These are phyloP conservation scores for Mandrillus leucophaeus DNA, from an alignment of 2,113 vertebrate genomes.

Conservation along the genomic window DNA sequence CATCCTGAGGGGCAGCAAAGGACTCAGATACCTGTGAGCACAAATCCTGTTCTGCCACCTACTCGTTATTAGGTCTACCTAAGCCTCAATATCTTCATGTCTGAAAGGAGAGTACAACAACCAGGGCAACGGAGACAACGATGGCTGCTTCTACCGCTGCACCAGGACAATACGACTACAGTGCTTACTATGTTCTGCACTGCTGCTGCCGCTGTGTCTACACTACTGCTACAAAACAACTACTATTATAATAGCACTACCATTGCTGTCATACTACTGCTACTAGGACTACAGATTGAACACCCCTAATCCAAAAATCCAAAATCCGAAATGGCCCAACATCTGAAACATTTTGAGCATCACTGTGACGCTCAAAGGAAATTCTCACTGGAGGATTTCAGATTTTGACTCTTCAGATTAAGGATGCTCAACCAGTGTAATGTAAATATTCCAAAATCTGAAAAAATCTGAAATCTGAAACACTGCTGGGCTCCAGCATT, in stretches of 20 bases:
- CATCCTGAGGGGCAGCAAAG: neutral
- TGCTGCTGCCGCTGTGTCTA: no score
- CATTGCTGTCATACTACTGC: fast-evolving
- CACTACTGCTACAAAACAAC: neutral
- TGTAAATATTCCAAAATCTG: neutral
- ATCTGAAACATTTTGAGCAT: neutral
- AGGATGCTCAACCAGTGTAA: neutral
- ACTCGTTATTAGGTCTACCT: neutral
- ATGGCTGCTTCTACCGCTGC: no score
- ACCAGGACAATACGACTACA: no score
- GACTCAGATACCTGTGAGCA: no score
- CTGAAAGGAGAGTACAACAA: neutral
- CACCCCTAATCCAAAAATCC: neutral
- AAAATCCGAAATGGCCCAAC: neutral
- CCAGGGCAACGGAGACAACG: neutral
- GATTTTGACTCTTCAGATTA: neutral
- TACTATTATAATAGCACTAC: fast-evolving
- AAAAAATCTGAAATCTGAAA: neutral
- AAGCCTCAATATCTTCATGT: neutral
- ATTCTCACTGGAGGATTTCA: neutral
- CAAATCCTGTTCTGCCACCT: neutral
- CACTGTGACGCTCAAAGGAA: neutral
- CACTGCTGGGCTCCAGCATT: neutral
- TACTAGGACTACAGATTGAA: no score
- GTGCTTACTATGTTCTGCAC: no score